phyloP scores from a whole-genome alignment of 2,888 invertebrate genomes.

The Lacanobia wlatinum region DNA sequence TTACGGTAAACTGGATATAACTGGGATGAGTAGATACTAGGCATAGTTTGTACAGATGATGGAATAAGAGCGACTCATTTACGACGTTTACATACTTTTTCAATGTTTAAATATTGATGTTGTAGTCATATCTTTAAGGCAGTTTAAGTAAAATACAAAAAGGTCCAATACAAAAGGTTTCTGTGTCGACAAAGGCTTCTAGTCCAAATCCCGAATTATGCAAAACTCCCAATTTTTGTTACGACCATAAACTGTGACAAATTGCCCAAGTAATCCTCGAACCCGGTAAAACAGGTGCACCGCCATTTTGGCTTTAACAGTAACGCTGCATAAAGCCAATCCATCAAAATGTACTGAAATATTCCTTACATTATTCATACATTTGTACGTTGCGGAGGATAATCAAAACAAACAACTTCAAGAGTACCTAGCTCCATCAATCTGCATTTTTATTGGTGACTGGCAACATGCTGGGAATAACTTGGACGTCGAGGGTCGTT shows the following conservation, averaged over 20 bases:
- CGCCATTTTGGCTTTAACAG: conserved; percentile 23
- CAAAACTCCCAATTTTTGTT: conserved; percentile 10
- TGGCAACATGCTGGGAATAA: conserved; percentile 34
- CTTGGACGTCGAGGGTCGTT: conserved; percentile 22
- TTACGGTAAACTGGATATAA: conserved; percentile 15
- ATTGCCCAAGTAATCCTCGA: conserved; percentile 21
- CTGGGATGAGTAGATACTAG: background rate
- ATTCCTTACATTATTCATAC: conserved; percentile 40
- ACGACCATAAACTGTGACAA: conserved; percentile 23
- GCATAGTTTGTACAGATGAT: background rate
- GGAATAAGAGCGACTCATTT: background rate
- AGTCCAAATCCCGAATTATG: conserved; percentile 5
- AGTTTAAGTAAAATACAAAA: background rate
- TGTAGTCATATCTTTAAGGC: background rate
- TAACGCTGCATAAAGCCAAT: conserved; percentile 20
- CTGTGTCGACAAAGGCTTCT: background rate
- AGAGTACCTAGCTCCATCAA: conserved; percentile 28
- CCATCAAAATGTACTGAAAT: conserved; percentile 36
- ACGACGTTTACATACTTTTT: too few relatives aligned
- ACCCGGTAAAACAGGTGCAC: conserved; percentile 14
- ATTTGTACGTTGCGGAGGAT: conserved; percentile 14
- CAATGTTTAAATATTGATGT: too few relatives aligned
- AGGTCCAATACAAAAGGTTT: background rate
- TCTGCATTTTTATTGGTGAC: conserved; percentile 50
- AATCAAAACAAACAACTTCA: conserved; percentile 42